A percentile compares a stretch with the other conserved stretches of the same genome.
phyloP scores from a whole-genome alignment of 2,113 vertebrate genomes.

The Dipodomys merriami region DNA sequence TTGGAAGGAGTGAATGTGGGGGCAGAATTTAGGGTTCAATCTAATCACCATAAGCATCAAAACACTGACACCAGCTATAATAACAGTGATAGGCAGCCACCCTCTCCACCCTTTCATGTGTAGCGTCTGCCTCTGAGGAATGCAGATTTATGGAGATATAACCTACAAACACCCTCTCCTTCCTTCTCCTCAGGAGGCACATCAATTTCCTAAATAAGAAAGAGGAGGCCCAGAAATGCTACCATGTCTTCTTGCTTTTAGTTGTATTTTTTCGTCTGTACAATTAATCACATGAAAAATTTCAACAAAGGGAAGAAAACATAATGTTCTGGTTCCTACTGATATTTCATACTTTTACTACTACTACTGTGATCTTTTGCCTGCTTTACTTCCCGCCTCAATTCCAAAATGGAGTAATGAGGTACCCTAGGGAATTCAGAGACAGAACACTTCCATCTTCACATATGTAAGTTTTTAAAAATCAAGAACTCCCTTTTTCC shows the following conservation, averaged over 20 bases:
- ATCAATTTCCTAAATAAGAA: conserved; percentile 9
- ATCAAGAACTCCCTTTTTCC: background rate
- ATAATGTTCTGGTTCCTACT: background rate
- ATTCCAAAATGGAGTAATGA: conserved; percentile 48
- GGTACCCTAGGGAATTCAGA: conserved; percentile 26
- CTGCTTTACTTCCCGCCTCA: conserved; percentile 8
- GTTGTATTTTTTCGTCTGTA: background rate
- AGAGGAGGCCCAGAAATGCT: background rate
- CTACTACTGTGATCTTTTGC: background rate
- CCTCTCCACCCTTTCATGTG: background rate
- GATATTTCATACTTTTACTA: background rate
- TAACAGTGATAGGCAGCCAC: background rate
- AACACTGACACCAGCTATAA: conserved; percentile 2
- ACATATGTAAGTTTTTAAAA: conserved; percentile 33
- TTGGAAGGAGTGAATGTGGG: background rate
- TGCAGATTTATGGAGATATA: conserved; percentile 13
- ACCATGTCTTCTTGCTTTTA: background rate
- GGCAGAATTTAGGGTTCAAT: conserved; percentile 15
- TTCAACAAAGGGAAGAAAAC: conserved; percentile 8
- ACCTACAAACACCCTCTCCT: conserved; percentile 4
- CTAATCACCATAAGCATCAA: conserved; percentile 19
- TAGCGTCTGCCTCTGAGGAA: background rate
- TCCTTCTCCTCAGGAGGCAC: background rate
- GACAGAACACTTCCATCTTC: background rate
- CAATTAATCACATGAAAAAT: conserved; percentile 38